phyloP scores from a whole-genome alignment of 2,888 invertebrate genomes.

The Epinotia nisella region DNA sequence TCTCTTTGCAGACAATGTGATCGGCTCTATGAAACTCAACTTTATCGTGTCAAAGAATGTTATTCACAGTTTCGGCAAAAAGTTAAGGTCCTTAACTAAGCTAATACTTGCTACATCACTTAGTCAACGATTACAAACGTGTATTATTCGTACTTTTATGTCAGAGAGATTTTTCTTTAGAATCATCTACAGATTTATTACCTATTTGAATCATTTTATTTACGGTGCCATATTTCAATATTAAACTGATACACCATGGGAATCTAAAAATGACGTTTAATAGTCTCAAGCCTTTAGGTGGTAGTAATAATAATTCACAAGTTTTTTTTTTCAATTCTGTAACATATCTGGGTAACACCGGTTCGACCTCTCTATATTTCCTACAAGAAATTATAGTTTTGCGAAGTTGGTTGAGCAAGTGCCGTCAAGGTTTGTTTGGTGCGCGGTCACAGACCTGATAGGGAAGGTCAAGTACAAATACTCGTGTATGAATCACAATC shows the following conservation, averaged over 20 bases:
- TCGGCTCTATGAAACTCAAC: neutral
- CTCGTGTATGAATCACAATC: slow-evolving; percentile 53
- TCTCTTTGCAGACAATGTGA: neutral
- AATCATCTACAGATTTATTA: neutral
- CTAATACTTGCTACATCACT: neutral
- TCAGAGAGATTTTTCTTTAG: too few relatives aligned
- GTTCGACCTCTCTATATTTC: neutral
- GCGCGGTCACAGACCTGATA: slow-evolving; percentile 68
- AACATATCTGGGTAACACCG: neutral
- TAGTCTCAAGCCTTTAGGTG: neutral
- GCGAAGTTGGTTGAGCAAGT: slow-evolving; percentile 45
- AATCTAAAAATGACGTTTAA: slow-evolving; percentile 20
- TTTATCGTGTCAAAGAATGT: neutral
- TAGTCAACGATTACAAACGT: neutral
- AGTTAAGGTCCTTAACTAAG: neutral
- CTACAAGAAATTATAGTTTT: slow-evolving; percentile 14
- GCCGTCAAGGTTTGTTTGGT: slow-evolving; percentile 51
- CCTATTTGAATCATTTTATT: slow-evolving; percentile 15
- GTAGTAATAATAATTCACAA: neutral
- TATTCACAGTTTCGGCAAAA: neutral
- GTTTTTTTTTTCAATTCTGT: neutral
- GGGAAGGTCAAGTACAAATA: slow-evolving; percentile 69
- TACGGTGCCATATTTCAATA: slow-evolving; percentile 9
- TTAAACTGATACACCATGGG: slow-evolving; percentile 15
- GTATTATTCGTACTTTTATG: slow-evolving; percentile 9